Evolutionary conservation across 1,140 invertebrate genomes (phyloP).

Genomic region (Agrypnia vestita): DNA sequence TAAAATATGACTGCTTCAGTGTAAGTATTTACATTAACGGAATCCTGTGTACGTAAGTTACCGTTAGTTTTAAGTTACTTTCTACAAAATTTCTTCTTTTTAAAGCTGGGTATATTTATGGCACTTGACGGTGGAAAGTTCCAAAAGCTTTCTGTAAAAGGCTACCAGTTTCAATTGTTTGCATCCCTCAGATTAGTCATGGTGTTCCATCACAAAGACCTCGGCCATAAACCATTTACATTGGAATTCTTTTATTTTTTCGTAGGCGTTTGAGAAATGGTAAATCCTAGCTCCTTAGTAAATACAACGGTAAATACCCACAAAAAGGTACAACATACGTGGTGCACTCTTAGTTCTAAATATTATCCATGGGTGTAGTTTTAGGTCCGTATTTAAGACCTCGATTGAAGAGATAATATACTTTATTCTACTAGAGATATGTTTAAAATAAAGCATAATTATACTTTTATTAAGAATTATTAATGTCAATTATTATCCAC

Average conservation of each 20-base stretch:
- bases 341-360: no score
- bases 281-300: no score
- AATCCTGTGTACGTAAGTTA: slow-evolving; percentile 13
- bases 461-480: no score
- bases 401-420: no score
- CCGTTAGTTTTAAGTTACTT: slow-evolving; percentile 22
- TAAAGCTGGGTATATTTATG: slow-evolving; percentile 35
- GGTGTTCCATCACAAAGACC: slow-evolving; percentile 5
- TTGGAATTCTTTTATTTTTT: slow-evolving; percentile 10
- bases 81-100: slow-evolving; percentile 15
- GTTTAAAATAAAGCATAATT: no score
- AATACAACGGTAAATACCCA: no score
- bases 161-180: slow-evolving; percentile 39
- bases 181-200: slow-evolving; percentile 31
- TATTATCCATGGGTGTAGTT: no score
- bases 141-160: not conserved
- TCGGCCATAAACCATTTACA: slow-evolving; percentile 25
- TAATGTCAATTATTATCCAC: no score
- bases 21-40: slow-evolving; percentile 17
- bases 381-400: no score
- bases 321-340: no score
- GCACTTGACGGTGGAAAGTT: slow-evolving; percentile 7
- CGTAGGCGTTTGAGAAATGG: slow-evolving; percentile 5
- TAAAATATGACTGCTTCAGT: no score
- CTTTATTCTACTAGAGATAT: no score